Percentiles rank a stretch among this genome's conserved stretches.
Evolutionary conservation across 2,888 invertebrate species (phyloP).

Genomic region (Onchidella celtica): DNA sequence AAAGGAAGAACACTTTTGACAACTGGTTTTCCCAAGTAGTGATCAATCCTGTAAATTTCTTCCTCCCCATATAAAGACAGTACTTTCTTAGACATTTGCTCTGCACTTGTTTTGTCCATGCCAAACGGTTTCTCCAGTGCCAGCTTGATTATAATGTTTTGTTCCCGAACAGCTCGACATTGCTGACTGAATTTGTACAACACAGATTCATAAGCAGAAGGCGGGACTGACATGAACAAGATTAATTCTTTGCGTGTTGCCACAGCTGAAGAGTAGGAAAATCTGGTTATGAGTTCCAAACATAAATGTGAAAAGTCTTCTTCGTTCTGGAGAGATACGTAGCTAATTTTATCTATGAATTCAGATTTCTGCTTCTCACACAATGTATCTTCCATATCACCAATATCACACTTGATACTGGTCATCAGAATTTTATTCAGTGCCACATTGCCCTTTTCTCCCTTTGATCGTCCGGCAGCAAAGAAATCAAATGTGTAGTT

Average conservation of each 20-base stretch:
- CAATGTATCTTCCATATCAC: conserved; percentile 16
- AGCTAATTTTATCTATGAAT: conserved; percentile 68
- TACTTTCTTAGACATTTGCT: conserved; percentile 90
- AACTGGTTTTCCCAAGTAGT: conserved; percentile 90
- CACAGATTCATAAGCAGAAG: conserved; percentile 42
- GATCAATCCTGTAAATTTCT: conserved; percentile 98
- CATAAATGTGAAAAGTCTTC: conserved; percentile 64
- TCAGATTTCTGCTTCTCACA: conserved; percentile 56
- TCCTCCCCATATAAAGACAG: conserved; percentile 87
- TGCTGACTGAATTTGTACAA: conserved; percentile 35
- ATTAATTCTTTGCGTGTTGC: conserved; percentile 40
- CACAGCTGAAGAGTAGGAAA: neutral
- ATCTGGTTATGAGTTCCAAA: conserved; percentile 15
- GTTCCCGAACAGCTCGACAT: conserved; percentile 16
- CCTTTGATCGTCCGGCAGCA: conserved; percentile 24
- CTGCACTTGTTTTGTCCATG: conserved; percentile 91
- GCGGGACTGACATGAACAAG: conserved; percentile 49
- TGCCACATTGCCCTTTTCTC: conserved; percentile 27
- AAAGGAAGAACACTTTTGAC: conserved; percentile 76
- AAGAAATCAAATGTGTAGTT: conserved; percentile 44
- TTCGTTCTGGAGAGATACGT: conserved; percentile 66
- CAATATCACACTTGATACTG: conserved; percentile 59
- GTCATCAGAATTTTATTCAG: conserved; percentile 64
- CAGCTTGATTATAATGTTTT: conserved; percentile 87
- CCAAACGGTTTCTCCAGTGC: conserved; percentile 99